These are phyloP conservation scores for Meriones psammophilus DNA, from an alignment of 2,797 vertebrate genomes.

Conservation along the genomic window DNA sequence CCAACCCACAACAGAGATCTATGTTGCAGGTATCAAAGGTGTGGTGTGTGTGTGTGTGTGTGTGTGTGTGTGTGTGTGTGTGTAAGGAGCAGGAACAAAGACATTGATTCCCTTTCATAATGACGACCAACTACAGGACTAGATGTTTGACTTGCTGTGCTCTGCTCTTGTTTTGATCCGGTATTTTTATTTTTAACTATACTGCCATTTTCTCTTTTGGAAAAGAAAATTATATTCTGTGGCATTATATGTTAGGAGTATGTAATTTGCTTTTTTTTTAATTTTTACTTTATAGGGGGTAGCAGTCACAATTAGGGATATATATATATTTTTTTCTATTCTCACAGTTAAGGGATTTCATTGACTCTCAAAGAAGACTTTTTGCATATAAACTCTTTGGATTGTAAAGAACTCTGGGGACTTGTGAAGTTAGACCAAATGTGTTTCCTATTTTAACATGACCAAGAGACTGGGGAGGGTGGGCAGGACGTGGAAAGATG, in stretches of 20 bases:
- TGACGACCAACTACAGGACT: neutral
- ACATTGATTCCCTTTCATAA: neutral
- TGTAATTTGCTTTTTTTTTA: neutral
- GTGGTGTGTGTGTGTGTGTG: no score
- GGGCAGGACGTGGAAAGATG: accelerated
- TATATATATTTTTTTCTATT: no score
- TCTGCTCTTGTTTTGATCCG: neutral
- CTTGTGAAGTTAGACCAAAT: neutral
- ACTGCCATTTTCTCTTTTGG: neutral
- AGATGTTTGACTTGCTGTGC: no score
- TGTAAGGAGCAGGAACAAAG: no score
- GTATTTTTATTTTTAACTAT: neutral
- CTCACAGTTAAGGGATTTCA: neutral
- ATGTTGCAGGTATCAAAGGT: neutral
- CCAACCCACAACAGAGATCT: neutral
- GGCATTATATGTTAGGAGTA: no score
- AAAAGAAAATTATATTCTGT: neutral
- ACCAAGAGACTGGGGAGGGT: neutral
- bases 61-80: no score
- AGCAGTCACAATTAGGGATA: neutral
- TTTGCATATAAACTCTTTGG: neutral
- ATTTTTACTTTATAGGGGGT: neutral
- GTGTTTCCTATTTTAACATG: neutral
- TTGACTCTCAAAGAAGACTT: neutral
- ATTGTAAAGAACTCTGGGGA: neutral